Conservation (phyloP, 2,797 vertebrate genomes). For the Acanthurus tractus region DNA sequence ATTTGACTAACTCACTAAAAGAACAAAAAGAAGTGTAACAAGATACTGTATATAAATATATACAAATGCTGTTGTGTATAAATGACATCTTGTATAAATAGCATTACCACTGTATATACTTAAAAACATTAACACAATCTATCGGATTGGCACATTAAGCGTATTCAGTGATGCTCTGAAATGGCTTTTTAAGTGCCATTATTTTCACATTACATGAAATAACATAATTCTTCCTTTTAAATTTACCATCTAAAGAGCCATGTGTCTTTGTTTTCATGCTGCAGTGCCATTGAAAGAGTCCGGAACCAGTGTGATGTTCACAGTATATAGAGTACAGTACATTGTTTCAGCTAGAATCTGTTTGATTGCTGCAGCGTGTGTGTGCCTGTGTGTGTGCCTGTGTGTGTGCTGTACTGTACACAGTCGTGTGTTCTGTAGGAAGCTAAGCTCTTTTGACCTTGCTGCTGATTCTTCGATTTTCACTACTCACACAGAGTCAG, state of each 20-base stretch:
- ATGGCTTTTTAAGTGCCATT: neutral
- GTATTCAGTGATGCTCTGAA: neutral
- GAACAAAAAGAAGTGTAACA: too few species aligned
- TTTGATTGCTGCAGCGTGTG: neutral
- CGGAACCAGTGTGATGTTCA: too few species aligned
- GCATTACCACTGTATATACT: neutral
- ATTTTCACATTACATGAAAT: neutral
- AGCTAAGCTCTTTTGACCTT: constrained; percentile 56
- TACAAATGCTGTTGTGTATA: too few species aligned
- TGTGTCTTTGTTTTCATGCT: neutral
- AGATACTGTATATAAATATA: too few species aligned
- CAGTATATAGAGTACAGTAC: too few species aligned
- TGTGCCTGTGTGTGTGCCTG: neutral
- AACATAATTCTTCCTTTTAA: neutral
- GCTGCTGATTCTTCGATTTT: constrained; percentile 49
- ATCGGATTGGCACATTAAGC: neutral
- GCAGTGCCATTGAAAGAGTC: neutral
- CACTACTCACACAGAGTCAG: constrained; percentile 47
- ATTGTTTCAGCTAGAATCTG: neutral
- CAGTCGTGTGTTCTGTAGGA: neutral
- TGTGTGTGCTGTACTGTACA: constrained; percentile 1
- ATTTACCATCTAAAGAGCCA: neutral
- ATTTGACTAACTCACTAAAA: too few species aligned
- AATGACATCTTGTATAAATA: neutral
- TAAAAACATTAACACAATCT: neutral